Conservation (phyloP, 2,888 invertebrate species). For the Acronicta leporina region DNA sequence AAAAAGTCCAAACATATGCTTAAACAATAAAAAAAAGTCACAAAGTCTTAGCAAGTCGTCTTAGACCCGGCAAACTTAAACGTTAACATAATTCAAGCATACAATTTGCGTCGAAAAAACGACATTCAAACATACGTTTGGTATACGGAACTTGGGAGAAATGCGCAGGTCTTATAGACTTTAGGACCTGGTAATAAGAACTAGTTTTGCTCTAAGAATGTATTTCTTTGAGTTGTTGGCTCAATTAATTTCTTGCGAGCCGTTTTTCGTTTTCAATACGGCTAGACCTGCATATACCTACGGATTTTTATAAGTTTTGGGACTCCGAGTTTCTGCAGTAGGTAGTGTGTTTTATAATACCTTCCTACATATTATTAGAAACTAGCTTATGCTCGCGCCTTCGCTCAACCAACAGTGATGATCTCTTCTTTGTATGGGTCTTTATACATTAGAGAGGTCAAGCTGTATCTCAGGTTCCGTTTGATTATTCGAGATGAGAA, state of each 20-base stretch:
- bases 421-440: too few relatives aligned
- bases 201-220: constrained; percentile 4
- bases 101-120: constrained; percentile 6
- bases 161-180: constrained; percentile 1
- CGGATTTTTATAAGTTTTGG: constrained; percentile 64
- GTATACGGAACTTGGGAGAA: constrained; percentile 51
- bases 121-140: constrained; percentile 36
- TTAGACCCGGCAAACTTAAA: constrained; percentile 43
- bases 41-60: constrained; percentile 27
- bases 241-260: constrained; percentile 74
- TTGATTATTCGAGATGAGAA: too few relatives aligned
- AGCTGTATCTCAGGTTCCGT: too few relatives aligned
- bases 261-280: constrained; percentile 68
- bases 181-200: constrained; percentile 4
- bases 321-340: constrained; percentile 23
- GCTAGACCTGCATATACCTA: constrained; percentile 57
- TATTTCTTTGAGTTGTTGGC: constrained; percentile 58
- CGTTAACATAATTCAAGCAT: constrained; percentile 50
- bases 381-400: too few relatives aligned
- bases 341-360: background rate
- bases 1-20: constrained; percentile 3
- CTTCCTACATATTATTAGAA: too few relatives aligned
- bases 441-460: too few relatives aligned
- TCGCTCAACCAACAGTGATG: too few relatives aligned
- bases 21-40: constrained; percentile 6